Conservation (phyloP, 2,888 invertebrate species). For the Limnephilus rhombicus region DNA sequence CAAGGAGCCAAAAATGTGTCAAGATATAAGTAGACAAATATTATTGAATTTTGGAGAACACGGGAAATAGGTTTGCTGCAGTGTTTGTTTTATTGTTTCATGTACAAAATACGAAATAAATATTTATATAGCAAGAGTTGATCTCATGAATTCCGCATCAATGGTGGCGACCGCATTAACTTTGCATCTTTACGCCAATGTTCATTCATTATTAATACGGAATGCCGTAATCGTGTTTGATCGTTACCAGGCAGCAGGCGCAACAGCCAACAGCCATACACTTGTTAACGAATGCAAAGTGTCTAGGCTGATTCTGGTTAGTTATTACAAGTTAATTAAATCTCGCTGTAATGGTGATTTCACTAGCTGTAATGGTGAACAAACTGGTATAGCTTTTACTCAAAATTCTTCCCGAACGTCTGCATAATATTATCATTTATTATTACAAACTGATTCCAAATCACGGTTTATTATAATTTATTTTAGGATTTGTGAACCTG, state of each 20-base stretch:
- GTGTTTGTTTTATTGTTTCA: no score
- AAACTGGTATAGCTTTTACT: background rate
- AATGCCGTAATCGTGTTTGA: background rate
- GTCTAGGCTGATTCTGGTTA: constrained; percentile 3
- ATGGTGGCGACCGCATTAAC: background rate
- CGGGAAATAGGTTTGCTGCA: no score
- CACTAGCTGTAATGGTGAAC: background rate
- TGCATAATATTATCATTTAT: no score
- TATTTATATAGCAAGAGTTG: background rate
- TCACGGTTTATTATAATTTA: no score
- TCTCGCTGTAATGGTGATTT: no score
- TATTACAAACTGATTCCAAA: no score
- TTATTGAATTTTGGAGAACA: no score
- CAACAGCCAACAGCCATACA: background rate
- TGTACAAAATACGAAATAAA: no score
- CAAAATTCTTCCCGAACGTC: background rate
- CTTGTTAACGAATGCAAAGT: constrained; percentile 8
- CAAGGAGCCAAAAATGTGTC: no score
- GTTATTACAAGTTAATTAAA: constrained; percentile 9
- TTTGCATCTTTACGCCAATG: background rate
- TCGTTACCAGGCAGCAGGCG: background rate
- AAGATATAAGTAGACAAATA: no score
- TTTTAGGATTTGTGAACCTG: no score
- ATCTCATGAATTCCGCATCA: background rate
- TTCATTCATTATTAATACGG: background rate